Base-by-base conservation (phyloP, 2,797 vertebrate genomes). In the Rhadinocentrus ornatus region DNA sequence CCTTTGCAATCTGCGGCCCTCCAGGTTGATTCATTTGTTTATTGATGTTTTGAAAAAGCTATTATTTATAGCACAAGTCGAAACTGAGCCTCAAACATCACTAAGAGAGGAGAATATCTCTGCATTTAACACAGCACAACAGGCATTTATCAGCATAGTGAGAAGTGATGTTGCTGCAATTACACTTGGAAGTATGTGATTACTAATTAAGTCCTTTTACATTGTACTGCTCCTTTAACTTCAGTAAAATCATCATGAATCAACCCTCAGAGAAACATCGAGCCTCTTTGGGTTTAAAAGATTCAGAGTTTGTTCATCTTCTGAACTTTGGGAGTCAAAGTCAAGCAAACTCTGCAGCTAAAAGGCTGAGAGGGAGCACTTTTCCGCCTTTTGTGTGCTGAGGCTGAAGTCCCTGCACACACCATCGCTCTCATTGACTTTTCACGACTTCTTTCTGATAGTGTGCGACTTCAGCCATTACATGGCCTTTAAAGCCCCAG, bases 41-140 rank as follows among this genome's bases (percentile, higher is more conserved):
- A 78, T 82, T 56, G 60, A 67, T 62, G 66, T 69, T 48, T 31
- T 62, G 57, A 74, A 71, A 80, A 44, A 63, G 53, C 18, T 34
- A 80, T 77, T 80, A 76, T 64, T 69, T 79, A 64, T 29, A 55
- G 53, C 50, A n/a, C 53, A 75, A 73, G 73, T 71, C 64, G 62
- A 64, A 61, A 59, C 62, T 59, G 53, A 31, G 46, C 22, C 22
- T 60, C 54, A 57, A 3, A n/a, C 29, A 69, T 31, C 32, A 69
- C n/a, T 6, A n/a, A 72, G 26, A 3, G 52, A 6, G 34, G 15
- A 53, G 71, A 26, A 20, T 63, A 3, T 61, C 31, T 63, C 32
- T 20, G 12, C n/a, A 68, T 56, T 62, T 50, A 59, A 63, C 60
- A 22, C 69, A 35, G 4, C 58, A 71, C 34, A 48, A 53, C 46